A percentile compares a stretch with the other conserved stretches of the same genome.
phyloP scores from a whole-genome alignment of 2,797 vertebrate species.

The Sebastes flavidus region DNA sequence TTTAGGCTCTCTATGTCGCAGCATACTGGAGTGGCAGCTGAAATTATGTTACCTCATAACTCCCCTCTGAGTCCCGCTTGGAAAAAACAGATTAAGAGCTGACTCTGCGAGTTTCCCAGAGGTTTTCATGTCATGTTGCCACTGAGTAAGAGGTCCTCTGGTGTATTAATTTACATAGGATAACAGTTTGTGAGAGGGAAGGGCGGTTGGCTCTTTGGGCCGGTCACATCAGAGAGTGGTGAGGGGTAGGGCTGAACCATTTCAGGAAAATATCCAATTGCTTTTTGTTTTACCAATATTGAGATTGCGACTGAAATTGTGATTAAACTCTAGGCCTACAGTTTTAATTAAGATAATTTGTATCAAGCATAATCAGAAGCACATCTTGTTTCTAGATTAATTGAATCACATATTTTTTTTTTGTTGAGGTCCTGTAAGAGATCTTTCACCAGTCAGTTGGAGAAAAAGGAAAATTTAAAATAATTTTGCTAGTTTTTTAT shows the following conservation, averaged over 20 bases:
- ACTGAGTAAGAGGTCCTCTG: conserved; percentile 54
- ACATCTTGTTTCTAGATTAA: neutral
- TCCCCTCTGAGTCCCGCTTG: conserved; percentile 34
- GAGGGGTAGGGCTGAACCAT: neutral
- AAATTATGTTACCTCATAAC: conserved; percentile 67
- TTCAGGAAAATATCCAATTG: neutral
- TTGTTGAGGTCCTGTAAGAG: neutral
- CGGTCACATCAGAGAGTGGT: conserved; percentile 7
- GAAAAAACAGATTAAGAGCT: conserved; percentile 65
- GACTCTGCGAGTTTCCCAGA: conserved; percentile 64
- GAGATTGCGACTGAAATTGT: neutral
- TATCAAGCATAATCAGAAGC: neutral
- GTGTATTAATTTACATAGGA: conserved; percentile 71
- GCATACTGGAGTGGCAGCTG: conserved; percentile 75
- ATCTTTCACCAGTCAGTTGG: neutral
- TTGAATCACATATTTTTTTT: neutral
- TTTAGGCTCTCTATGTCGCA: conserved; percentile 74
- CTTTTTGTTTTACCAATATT: neutral
- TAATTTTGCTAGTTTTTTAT: neutral
- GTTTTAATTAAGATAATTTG: neutral
- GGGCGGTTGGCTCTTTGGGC: conserved; percentile 31
- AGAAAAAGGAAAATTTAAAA: neutral
- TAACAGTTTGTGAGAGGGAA: conserved; percentile 36
- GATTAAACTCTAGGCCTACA: neutral
- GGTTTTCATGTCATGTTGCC: conserved; percentile 62